Evolutionary conservation across 2,797 vertebrate species (phyloP).

Genomic region (Anguilla marmorata): DNA sequence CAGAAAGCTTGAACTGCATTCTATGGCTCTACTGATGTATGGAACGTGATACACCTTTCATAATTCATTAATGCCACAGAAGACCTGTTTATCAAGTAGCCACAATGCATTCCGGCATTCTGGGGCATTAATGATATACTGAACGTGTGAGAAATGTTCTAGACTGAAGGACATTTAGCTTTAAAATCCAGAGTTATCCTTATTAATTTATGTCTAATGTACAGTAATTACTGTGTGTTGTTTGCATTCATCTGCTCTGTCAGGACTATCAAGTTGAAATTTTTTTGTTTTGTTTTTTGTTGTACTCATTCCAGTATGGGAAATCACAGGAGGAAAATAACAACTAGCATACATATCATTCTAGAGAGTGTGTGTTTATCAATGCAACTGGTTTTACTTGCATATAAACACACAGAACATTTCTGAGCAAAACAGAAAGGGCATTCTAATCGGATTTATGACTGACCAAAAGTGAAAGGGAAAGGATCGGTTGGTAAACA

Average conservation of each 20-base stretch:
- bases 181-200: neutral
- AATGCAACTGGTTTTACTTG: neutral
- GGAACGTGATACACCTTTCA: neutral
- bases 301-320: neutral
- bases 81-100: neutral
- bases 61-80: neutral
- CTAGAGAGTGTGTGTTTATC: neutral
- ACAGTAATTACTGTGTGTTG: neutral
- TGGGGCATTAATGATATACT: slow-evolving; percentile 19
- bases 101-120: neutral
- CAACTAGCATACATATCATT: neutral
- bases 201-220: neutral
- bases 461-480: neutral
- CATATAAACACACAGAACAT: neutral
- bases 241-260: neutral
- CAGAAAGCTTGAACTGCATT: slow-evolving; percentile 5
- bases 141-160: neutral
- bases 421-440: neutral
- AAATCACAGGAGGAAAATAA: neutral
- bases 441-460: neutral
- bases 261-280: neutral
- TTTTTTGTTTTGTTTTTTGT: no score
- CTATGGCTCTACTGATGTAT: slow-evolving; percentile 19
- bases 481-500: neutral
- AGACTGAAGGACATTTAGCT: neutral